A percentile compares a stretch with the other conserved stretches of the same genome.
Evolutionary conservation across 92 coral and sea anemone genomes (phyloP).

Genomic region (Phenganax marumi): DNA sequence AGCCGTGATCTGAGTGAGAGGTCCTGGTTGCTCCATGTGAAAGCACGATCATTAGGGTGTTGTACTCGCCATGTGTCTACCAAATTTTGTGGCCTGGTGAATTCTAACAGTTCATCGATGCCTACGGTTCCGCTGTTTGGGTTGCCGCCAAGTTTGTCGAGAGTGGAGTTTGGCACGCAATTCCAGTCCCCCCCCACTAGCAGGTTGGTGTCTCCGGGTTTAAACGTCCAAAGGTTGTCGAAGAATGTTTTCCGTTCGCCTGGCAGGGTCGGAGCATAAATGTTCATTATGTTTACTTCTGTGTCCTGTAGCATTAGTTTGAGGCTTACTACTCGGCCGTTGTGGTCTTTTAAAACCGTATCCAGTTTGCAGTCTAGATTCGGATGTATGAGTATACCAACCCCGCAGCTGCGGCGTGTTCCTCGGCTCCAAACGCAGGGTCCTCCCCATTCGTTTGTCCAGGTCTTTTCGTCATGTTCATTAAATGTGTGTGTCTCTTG

Average conservation of each 20-base stretch:
- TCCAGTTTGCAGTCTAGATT: too few species aligned
- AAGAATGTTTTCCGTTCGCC: slow-evolving; percentile 29
- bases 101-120: not conserved
- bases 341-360: too few species aligned
- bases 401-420: too few species aligned
- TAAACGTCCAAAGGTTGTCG: slow-evolving; percentile 3
- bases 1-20: not conserved
- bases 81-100: not conserved
- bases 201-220: not conserved
- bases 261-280: slow-evolving; percentile 39
- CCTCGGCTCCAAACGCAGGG: too few species aligned
- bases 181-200: slow-evolving; percentile 51
- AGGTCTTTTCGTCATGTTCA: too few species aligned
- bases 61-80: slow-evolving; percentile 34
- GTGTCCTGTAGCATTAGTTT: too few species aligned
- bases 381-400: too few species aligned
- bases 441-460: too few species aligned
- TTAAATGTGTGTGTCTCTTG: too few species aligned
- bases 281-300: slow-evolving; percentile 37
- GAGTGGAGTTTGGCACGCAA: not conserved
- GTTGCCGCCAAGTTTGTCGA: slow-evolving; percentile 46
- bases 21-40: slow-evolving; percentile 39
- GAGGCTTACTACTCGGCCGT: too few species aligned
- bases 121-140: not conserved
- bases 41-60: not conserved